Base-by-base conservation (phyloP, 2,797 vertebrate species). In the Anniella stebbinsi region DNA sequence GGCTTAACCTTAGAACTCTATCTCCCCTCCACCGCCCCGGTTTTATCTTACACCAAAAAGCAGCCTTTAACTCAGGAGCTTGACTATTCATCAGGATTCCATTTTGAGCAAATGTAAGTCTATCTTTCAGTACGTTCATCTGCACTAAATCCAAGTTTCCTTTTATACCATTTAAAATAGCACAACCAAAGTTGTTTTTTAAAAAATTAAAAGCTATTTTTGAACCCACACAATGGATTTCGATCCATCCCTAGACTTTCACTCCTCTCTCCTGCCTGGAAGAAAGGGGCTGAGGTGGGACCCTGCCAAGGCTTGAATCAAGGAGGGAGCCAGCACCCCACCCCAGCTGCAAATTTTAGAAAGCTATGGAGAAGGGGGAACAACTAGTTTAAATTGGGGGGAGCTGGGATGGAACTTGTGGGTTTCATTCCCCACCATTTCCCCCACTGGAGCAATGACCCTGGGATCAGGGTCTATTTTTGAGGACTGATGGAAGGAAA, bases 241-340 rank as follows among this genome's bases (percentile, higher is more conserved):
- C 28, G 2, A 67, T 30, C 23, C 28, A 67, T 30, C 23, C 45
- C 18, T 30, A 25, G 18, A 11, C 45, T 25, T 13, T 77, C 75
- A 23, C 73, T 41, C 45, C 4, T 48, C 11, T 77, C 4, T 28
- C 25, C 6, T 48, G 45, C 25, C 9, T 30, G 41, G 76, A 48
- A 77, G 76, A 77, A 77, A 77, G 45, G 28, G 38, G 38, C 73
- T 9, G 28, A 69, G 21, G 15, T 3, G 9, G 21, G 38, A 4
- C 38, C 38, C 36, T 75, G 36, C 8, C 21, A 21, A 18, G 73
- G 38, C 18, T 41, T 41, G 36, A 75, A 75, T 75, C 25, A 23
- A 36, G 23, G 17, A 23, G 36, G 4, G 0, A 17, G 6, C n/a
- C 12, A 36, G 1, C 4, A 2, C 3, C 12, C n/a, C 17, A 5